Percentiles rank a stretch among this genome's conserved stretches.
Evolutionary conservation across 2,797 vertebrate genomes (phyloP).

Genomic region (Karalla daura): DNA sequence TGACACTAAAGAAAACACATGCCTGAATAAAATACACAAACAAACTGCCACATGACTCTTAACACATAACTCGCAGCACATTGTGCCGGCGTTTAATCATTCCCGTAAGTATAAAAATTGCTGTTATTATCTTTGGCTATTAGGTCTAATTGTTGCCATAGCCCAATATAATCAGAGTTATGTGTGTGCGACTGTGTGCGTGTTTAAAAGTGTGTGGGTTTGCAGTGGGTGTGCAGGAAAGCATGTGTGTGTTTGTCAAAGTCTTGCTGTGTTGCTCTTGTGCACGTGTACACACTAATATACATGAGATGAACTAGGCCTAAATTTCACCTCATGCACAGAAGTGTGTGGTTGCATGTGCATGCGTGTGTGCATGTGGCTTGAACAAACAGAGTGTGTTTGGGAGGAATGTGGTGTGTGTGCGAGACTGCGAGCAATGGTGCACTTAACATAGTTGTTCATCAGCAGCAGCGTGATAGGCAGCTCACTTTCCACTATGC

Average conservation of each 20-base stretch:
- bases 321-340: no score
- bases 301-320: not conserved
- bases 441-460: conserved; percentile 65
- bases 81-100: conserved; percentile 68
- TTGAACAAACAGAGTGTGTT: conserved; percentile 61
- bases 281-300: not conserved
- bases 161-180: conserved; percentile 58
- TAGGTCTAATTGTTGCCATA: conserved; percentile 74
- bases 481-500: conserved; percentile 15
- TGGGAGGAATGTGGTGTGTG: conserved; percentile 63
- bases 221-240: conserved; percentile 17
- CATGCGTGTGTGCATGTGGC: conserved; percentile 15
- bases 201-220: conserved; percentile 29
- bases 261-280: conserved; percentile 6
- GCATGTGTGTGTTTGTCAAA: conserved; percentile 11
- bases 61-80: conserved; percentile 62
- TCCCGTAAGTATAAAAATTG: conserved; percentile 64
- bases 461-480: conserved; percentile 51
- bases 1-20: conserved; percentile 62
- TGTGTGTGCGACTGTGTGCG: conserved; percentile 30
- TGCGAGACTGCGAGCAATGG: conserved; percentile 43
- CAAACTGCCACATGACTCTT: conserved; percentile 57
- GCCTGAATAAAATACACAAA: conserved; percentile 59
- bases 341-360: no score
- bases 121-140: conserved; percentile 69